phyloP scores from a whole-genome alignment of 1,140 invertebrate genomes.

The Mya arenaria region DNA sequence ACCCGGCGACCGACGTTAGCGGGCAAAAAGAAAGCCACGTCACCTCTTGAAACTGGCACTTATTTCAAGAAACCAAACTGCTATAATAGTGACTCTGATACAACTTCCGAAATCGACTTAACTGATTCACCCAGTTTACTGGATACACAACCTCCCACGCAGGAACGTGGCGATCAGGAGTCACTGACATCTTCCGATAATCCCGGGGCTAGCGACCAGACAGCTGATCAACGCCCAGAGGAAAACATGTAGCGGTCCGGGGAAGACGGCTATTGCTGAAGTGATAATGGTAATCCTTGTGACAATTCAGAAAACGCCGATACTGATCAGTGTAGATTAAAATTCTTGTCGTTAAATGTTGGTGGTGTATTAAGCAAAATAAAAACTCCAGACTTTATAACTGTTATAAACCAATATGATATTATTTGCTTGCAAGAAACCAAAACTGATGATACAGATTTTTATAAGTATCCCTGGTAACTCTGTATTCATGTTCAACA shows the following conservation, averaged over 20 bases:
- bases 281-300: neutral
- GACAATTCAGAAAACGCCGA: neutral
- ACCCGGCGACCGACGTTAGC: neutral
- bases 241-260: too few species aligned
- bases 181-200: too few species aligned
- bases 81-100: neutral
- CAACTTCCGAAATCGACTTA: neutral
- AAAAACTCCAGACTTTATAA: slow-evolving; percentile 39
- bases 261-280: neutral
- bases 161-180: neutral
- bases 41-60: neutral
- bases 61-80: neutral
- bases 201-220: too few species aligned
- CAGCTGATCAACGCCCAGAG: too few species aligned
- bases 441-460: slow-evolving; percentile 35
- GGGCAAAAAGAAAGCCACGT: slow-evolving; percentile 1
- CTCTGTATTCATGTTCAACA: slow-evolving; percentile 1
- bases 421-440: slow-evolving; percentile 42
- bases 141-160: neutral
- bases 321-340: neutral
- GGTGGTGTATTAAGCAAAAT: slow-evolving; percentile 29
- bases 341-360: slow-evolving; percentile 41
- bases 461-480: neutral
- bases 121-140: neutral
- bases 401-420: slow-evolving; percentile 17